Evolutionary conservation across 2,113 vertebrate genomes (phyloP).

Genomic region (Lutjanus erythropterus): DNA sequence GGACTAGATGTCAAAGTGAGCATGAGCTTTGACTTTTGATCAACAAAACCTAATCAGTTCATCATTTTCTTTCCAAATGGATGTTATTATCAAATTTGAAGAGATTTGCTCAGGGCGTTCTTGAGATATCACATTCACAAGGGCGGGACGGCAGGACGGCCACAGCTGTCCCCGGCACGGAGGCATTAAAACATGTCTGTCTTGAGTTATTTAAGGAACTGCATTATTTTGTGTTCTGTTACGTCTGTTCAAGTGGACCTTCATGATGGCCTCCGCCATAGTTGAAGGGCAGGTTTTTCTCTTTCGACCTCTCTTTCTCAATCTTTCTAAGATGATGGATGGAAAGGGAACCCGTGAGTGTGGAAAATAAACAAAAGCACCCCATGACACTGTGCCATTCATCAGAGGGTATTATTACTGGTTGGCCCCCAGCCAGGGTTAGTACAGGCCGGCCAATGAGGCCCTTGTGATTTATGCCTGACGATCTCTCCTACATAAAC

Average conservation of each 20-base stretch:
- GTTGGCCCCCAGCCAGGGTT: slow-evolving; percentile 11
- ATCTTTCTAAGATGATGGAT: slow-evolving; percentile 19
- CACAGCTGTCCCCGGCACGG: no score
- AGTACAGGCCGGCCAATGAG: slow-evolving; percentile 12
- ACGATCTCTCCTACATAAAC: no score
- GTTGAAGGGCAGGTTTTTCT: neutral
- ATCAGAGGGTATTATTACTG: slow-evolving; percentile 37
- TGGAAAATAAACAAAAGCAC: slow-evolving; percentile 18
- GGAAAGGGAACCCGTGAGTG: neutral
- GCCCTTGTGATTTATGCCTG: slow-evolving; percentile 18
- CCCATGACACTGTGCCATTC: slow-evolving; percentile 24
- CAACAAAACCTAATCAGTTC: no score
- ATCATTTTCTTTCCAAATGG: no score
- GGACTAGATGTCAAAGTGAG: no score
- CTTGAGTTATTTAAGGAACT: neutral
- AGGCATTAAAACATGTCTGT: neutral
- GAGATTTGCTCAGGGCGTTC: no score
- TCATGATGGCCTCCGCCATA: neutral
- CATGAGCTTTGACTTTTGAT: no score
- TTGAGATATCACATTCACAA: no score
- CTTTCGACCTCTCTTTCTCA: neutral
- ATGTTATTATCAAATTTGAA: no score
- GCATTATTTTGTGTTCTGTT: neutral
- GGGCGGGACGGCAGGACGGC: no score
- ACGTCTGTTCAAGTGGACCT: neutral